phyloP scores from a whole-genome alignment of 1,140 invertebrate genomes.

The Bombus sylvicola region DNA sequence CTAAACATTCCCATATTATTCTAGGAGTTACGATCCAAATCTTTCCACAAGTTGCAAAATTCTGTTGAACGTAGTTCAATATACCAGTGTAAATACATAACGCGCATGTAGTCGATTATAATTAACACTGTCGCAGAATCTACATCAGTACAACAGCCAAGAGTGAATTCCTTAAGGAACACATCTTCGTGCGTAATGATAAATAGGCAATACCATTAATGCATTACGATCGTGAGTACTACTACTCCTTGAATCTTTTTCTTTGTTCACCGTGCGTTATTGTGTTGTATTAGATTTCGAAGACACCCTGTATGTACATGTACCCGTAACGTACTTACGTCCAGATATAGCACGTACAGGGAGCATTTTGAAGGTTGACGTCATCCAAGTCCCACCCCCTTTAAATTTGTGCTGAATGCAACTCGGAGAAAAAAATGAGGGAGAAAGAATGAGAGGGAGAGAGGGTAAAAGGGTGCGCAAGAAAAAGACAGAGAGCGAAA shows the following conservation, averaged over 20 bases:
- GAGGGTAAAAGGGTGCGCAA: slow-evolving; percentile 5
- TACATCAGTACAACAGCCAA: neutral
- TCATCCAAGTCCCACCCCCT: slow-evolving; percentile 69
- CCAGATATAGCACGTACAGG: slow-evolving; percentile 58
- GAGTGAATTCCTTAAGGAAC: neutral
- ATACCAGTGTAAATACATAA: neutral
- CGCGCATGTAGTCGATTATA: neutral
- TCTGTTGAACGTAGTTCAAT: neutral
- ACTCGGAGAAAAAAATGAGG: slow-evolving; percentile 33
- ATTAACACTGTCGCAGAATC: slow-evolving; percentile 1
- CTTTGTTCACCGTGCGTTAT: neutral
- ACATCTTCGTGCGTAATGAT: neutral
- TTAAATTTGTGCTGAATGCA: slow-evolving; percentile 69
- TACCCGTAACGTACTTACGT: slow-evolving; percentile 36
- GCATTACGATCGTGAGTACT: neutral
- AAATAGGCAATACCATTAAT: neutral
- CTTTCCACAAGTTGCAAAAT: neutral
- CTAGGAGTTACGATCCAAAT: neutral
- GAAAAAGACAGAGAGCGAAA: slow-evolving; percentile 34
- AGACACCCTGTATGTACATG: slow-evolving; percentile 17
- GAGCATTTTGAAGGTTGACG: slow-evolving; percentile 72
- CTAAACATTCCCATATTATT: neutral
- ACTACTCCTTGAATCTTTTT: too few relatives aligned
- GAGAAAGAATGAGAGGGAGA: neutral
- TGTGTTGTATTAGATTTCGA: slow-evolving; percentile 28